A percentile compares a stretch with the other conserved stretches of the same genome.
phyloP scores from a whole-genome alignment of 1,140 invertebrate genomes.

The Brachionus paranguensis region DNA sequence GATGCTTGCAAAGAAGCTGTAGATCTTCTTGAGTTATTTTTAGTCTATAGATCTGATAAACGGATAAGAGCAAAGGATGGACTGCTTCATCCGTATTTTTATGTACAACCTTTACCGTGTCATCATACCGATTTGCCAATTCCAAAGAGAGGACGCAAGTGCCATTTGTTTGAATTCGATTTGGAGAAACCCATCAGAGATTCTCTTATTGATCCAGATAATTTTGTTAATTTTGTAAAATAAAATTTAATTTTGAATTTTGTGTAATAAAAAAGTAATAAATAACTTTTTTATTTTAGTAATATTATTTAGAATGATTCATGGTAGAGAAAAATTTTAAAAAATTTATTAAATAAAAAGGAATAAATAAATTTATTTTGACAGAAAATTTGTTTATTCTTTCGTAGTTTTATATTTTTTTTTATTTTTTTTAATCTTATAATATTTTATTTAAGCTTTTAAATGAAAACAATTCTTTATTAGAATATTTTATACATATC shows the following conservation, averaged over 20 bases:
- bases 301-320: too few species aligned
- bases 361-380: too few species aligned
- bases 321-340: too few species aligned
- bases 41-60: constrained; percentile 73
- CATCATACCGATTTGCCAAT: constrained; percentile 58
- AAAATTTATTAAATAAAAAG: too few species aligned
- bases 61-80: constrained; percentile 71
- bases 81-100: constrained; percentile 60
- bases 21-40: constrained; percentile 69
- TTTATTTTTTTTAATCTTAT: too few species aligned
- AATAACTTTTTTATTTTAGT: too few species aligned
- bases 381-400: too few species aligned
- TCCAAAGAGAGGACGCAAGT: constrained; percentile 47
- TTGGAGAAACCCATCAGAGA: constrained; percentile 50
- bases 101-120: constrained; percentile 58
- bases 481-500: too few species aligned
- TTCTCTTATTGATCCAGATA: constrained; percentile 8
- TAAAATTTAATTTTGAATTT: not conserved
- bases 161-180: constrained; percentile 51
- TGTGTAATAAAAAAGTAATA: not conserved
- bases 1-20: constrained; percentile 66
- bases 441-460: too few species aligned
- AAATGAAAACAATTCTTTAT: too few species aligned
- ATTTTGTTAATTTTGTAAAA: constrained; percentile 31
- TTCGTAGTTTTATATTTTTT: too few species aligned